Evolutionary conservation across 1,140 invertebrate species (phyloP).

Genomic region (Lucilia sericata): DNA sequence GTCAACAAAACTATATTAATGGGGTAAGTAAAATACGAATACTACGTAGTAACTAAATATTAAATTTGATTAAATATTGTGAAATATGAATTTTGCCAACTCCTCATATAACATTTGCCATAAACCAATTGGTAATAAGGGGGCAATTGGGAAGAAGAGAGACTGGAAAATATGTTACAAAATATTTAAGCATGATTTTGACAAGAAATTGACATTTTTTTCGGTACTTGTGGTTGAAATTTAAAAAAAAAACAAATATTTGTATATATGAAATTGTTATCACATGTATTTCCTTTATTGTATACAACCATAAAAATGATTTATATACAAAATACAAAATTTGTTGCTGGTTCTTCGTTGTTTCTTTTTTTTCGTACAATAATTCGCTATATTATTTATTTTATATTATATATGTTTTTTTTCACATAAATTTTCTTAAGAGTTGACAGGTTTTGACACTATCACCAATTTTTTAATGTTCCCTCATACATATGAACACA

Average conservation of each 20-base stretch:
- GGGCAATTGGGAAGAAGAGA: no score
- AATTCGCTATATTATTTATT: neutral
- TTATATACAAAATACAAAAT: neutral
- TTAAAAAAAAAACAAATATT: neutral
- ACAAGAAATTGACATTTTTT: conserved; percentile 37
- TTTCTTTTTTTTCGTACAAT: neutral
- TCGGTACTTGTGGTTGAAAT: neutral
- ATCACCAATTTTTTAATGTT: conserved; percentile 28
- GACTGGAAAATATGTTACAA: neutral
- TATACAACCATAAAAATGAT: neutral
- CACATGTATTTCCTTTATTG: conserved; percentile 7
- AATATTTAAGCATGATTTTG: conserved; percentile 24
- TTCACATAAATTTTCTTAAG: conserved; percentile 9
- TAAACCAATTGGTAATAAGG: no score
- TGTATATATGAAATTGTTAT: conserved; percentile 25
- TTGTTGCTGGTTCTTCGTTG: neutral
- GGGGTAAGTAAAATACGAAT: neutral
- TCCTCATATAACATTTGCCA: no score
- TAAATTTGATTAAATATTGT: no score
- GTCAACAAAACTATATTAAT: neutral
- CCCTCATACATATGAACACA: neutral
- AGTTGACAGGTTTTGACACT: conserved; percentile 40
- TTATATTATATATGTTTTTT: neutral
- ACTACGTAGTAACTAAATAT: neutral
- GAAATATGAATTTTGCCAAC: no score